These are phyloP conservation scores for Augochlora pura DNA, from an alignment of 1,140 invertebrate genomes.

Conservation along the genomic window DNA sequence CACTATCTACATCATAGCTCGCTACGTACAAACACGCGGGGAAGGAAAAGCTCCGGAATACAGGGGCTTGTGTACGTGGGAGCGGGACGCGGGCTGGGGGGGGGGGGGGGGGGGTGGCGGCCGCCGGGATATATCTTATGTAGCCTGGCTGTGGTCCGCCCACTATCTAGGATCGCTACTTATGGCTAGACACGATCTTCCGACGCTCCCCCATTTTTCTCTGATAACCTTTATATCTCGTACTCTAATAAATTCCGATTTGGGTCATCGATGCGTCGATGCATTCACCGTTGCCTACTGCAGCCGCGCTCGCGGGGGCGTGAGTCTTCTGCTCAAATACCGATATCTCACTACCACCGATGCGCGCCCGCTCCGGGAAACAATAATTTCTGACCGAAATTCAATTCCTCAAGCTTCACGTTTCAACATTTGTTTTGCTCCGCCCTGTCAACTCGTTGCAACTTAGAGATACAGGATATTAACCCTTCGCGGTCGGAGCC, in stretches of 20 bases:
- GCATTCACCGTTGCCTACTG: constrained; percentile 7
- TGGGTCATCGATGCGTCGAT: constrained; percentile 51
- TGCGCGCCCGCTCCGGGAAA: too few relatives aligned
- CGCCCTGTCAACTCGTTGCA: too few relatives aligned
- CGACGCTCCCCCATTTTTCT: constrained; percentile 52
- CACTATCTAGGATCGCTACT: constrained; percentile 58
- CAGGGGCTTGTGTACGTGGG: neutral
- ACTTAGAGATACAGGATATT: too few relatives aligned
- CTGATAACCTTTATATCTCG: constrained; percentile 51
- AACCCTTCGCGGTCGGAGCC: too few relatives aligned
- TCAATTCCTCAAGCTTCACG: too few relatives aligned
- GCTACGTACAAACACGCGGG: constrained; percentile 8
- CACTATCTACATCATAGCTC: constrained; percentile 47
- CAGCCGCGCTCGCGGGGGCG: too few relatives aligned
- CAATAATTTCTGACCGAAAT: too few relatives aligned
- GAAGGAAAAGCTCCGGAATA: neutral
- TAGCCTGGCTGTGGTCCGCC: constrained; percentile 14
- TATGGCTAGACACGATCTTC: constrained; percentile 62
- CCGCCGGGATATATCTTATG: constrained; percentile 52
- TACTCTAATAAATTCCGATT: constrained; percentile 55
- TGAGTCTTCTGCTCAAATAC: too few relatives aligned
- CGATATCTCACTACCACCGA: too few relatives aligned
- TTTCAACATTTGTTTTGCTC: too few relatives aligned
- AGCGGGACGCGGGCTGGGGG: too few relatives aligned
- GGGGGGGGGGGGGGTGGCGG: constrained; percentile 37